A percentile compares a stretch with the other conserved stretches of the same genome.
phyloP scores from a whole-genome alignment of 2,888 invertebrate species.

The Drosophila seclusa region DNA sequence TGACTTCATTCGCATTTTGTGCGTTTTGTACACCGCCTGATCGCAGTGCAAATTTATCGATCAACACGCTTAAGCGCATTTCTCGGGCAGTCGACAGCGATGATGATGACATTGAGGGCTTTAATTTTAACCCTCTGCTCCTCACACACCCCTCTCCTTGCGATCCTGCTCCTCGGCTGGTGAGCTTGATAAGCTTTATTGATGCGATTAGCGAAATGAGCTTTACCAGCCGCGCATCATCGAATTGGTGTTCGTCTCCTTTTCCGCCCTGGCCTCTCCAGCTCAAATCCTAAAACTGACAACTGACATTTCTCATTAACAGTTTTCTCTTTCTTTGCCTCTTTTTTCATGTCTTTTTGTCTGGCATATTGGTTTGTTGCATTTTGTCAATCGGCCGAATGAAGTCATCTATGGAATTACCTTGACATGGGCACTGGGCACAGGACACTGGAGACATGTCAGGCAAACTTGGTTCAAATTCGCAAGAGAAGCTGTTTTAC shows the following conservation, averaged over 20 bases:
- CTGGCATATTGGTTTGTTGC: conserved; percentile 60
- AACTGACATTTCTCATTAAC: conserved; percentile 81
- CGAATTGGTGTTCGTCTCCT: conserved; percentile 11
- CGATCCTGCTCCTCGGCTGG: conserved; percentile 14
- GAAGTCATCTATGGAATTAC: conserved; percentile 59
- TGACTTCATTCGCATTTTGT: conserved; percentile 76
- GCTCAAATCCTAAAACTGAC: conserved; percentile 60
- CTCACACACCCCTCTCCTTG: not conserved
- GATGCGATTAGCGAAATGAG: conserved; percentile 81
- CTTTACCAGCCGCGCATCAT: conserved; percentile 59
- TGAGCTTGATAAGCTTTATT: conserved; percentile 78
- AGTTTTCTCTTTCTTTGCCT: conserved; percentile 32
- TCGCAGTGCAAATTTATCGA: conserved; percentile 76
- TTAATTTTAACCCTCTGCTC: conserved; percentile 47
- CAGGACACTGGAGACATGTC: not conserved
- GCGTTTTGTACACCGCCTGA: conserved; percentile 61
- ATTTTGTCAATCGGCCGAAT: conserved; percentile 65
- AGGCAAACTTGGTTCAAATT: conserved; percentile 4
- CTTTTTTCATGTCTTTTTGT: conserved; percentile 20
- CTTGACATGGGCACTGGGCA: conserved; percentile 52
- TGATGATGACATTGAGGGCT: conserved; percentile 64
- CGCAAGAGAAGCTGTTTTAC: not conserved
- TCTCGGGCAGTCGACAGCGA: conserved; percentile 53
- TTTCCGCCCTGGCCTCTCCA: not conserved
- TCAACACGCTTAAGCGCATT: conserved; percentile 81